Evolutionary conservation across 2,888 invertebrate genomes (phyloP).

Genomic region (Trimorus sp.): DNA sequence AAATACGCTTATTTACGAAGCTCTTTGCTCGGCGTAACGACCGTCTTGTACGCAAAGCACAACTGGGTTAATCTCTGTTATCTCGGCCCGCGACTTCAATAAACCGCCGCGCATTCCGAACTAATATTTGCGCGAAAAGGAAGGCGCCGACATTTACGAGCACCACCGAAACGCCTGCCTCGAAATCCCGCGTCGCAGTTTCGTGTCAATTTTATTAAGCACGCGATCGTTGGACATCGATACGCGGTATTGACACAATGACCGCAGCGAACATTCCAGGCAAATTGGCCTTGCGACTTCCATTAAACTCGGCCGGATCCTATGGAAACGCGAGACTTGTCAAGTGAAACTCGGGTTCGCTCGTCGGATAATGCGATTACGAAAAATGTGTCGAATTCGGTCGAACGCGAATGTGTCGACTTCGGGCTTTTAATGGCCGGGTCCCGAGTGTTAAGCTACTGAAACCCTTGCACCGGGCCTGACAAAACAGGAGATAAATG

Average conservation of each 20-base stretch:
- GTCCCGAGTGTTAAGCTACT: constrained; percentile 47
- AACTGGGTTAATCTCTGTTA: constrained; percentile 68
- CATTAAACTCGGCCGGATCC: neutral
- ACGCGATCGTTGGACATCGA: constrained; percentile 29
- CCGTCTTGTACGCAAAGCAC: constrained; percentile 54
- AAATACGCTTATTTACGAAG: constrained; percentile 79
- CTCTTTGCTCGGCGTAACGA: constrained; percentile 61
- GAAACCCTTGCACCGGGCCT: constrained; percentile 43
- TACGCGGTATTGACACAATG: constrained; percentile 25
- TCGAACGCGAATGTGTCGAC: constrained; percentile 40
- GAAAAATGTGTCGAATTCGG: constrained; percentile 30
- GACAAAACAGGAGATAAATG: constrained; percentile 48
- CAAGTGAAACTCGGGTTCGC: too few species aligned
- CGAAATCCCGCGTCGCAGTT: too few species aligned
- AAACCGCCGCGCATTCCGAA: constrained; percentile 38
- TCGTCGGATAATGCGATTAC: constrained; percentile 49
- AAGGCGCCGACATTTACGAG: constrained; percentile 17
- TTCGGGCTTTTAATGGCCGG: constrained; percentile 40
- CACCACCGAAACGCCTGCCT: too few species aligned
- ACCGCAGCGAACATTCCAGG: neutral
- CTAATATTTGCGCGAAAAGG: constrained; percentile 36
- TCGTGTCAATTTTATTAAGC: neutral
- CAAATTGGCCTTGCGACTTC: constrained; percentile 22
- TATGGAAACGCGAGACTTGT: too few species aligned
- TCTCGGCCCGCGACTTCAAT: constrained; percentile 43